Evolutionary conservation across 2,113 vertebrate genomes (phyloP).

Genomic region (Dasyurus viverrinus): DNA sequence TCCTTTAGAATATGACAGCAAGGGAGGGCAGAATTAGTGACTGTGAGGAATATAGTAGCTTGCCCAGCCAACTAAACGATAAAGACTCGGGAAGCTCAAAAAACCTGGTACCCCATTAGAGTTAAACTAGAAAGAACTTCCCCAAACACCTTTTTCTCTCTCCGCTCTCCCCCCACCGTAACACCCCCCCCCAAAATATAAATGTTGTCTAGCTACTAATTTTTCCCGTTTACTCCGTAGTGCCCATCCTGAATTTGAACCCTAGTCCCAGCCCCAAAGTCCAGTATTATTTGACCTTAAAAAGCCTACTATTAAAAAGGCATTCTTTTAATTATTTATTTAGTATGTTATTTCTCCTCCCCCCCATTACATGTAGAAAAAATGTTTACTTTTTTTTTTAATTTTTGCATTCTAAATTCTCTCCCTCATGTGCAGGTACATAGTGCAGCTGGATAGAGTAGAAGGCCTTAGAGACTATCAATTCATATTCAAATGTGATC

Average conservation of each 20-base stretch:
- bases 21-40: neutral
- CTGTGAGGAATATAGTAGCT: neutral
- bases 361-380: neutral
- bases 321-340: neutral
- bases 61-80: neutral
- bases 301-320: neutral
- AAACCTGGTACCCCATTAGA: neutral
- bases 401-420: neutral
- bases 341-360: neutral
- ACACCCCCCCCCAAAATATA: neutral
- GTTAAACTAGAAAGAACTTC: neutral
- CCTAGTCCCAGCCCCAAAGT: neutral
- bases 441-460: neutral
- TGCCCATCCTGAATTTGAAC: neutral
- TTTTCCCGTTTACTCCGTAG: neutral
- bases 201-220: neutral
- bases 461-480: no score
- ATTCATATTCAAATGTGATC: neutral
- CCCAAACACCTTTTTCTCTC: neutral
- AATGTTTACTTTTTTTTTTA: neutral
- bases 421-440: neutral
- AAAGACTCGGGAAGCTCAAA: neutral
- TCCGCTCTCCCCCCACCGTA: no score
- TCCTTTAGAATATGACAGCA: neutral
- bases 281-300: neutral